phyloP scores from a whole-genome alignment of 2,888 invertebrate species.

The Aethes cnicana region DNA sequence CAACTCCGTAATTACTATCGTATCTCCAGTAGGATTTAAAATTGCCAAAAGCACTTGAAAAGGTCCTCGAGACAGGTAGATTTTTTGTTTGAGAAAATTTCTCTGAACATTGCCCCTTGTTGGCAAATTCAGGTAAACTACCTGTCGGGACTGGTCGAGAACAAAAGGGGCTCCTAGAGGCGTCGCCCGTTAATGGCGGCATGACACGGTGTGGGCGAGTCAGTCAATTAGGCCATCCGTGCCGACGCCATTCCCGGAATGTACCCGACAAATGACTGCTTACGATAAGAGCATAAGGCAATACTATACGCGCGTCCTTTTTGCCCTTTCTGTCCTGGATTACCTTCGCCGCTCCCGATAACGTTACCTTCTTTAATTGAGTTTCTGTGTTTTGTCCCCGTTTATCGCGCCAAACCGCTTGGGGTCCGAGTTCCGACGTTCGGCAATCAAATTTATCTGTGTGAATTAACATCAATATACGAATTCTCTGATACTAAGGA shows the following conservation, averaged over 20 bases:
- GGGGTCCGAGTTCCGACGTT: slow-evolving; percentile 52
- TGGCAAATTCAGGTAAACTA: slow-evolving; percentile 71
- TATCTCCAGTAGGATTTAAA: slow-evolving; percentile 52
- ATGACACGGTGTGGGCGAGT: slow-evolving; percentile 78
- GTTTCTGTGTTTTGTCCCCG: slow-evolving; percentile 67
- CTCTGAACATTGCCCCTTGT: slow-evolving; percentile 48
- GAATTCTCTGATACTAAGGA: slow-evolving; percentile 18
- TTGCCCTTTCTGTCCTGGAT: slow-evolving; percentile 53
- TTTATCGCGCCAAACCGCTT: slow-evolving; percentile 73
- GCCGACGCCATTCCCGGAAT: slow-evolving; percentile 79
- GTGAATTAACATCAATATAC: slow-evolving; percentile 56
- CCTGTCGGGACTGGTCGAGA: slow-evolving; percentile 66
- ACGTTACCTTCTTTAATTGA: slow-evolving; percentile 76
- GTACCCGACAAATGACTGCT: slow-evolving; percentile 75
- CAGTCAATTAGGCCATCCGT: slow-evolving; percentile 81
- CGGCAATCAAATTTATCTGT: slow-evolving; percentile 56
- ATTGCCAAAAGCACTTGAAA: slow-evolving; percentile 48
- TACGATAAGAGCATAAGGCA: slow-evolving; percentile 68
- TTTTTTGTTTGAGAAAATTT: slow-evolving; percentile 42
- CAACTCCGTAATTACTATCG: slow-evolving; percentile 59
- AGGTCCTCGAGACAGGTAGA: slow-evolving; percentile 60
- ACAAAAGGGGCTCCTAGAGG: slow-evolving; percentile 76
- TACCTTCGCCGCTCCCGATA: slow-evolving; percentile 66
- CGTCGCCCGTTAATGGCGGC: slow-evolving; percentile 70
- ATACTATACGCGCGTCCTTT: slow-evolving; percentile 58